Conservation (phyloP, 2,888 invertebrate genomes). For the Onchidella celtica region DNA sequence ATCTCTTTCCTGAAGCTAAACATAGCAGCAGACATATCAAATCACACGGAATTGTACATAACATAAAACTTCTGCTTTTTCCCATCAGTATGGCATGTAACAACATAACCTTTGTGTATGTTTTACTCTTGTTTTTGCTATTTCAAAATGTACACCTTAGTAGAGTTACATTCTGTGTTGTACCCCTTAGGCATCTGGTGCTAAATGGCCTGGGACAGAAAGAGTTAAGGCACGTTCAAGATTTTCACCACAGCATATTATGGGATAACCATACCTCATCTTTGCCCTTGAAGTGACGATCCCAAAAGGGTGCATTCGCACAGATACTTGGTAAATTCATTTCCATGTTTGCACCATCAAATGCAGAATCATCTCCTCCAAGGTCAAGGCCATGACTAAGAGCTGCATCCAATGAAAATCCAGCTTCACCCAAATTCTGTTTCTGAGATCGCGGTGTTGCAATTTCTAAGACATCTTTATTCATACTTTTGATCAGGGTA, state of each 20-base stretch:
- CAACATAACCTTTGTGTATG: too few species aligned
- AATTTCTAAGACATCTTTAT: slow-evolving; percentile 43
- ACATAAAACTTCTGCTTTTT: too few species aligned
- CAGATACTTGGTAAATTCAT: background rate
- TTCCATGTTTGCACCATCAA: background rate
- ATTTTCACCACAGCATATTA: background rate
- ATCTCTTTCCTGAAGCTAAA: too few species aligned
- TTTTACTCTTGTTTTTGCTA: too few species aligned
- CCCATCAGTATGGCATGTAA: too few species aligned
- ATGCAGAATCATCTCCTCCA: slow-evolving; percentile 30
- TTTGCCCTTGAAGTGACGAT: slow-evolving; percentile 62
- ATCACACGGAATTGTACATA: too few species aligned
- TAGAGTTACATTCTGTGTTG: too few species aligned
- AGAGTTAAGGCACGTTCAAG: too few species aligned
- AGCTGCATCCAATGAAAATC: slow-evolving; percentile 32
- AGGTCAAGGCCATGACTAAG: slow-evolving; percentile 44
- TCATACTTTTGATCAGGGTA: slow-evolving; percentile 58
- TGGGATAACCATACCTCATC: background rate
- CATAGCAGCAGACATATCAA: too few species aligned
- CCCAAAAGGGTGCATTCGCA: slow-evolving; percentile 61
- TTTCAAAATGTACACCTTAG: too few species aligned
- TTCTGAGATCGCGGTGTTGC: background rate
- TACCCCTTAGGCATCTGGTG: too few species aligned
- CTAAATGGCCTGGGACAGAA: too few species aligned
- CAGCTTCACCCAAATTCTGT: background rate